Conservation (phyloP, 1,140 invertebrate species). For the Drosophila pachea region DNA sequence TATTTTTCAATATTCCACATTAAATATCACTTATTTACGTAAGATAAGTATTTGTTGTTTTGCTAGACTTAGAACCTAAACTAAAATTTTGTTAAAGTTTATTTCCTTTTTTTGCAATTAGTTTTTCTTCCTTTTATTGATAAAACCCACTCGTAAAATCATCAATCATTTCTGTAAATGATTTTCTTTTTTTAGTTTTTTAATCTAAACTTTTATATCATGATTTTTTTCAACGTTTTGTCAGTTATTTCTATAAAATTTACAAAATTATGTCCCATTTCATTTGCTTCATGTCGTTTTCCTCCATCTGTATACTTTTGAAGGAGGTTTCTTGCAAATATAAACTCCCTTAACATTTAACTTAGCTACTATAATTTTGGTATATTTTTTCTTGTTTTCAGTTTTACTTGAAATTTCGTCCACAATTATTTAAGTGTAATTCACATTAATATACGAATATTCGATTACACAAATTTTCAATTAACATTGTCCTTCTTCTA, state of each 20-base stretch:
- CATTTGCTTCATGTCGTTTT: constrained; percentile 27
- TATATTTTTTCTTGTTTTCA: constrained; percentile 27
- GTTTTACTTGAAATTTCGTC: constrained; percentile 41
- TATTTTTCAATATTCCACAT: constrained; percentile 51
- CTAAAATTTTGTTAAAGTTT: constrained; percentile 64
- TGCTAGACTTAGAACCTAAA: constrained; percentile 65
- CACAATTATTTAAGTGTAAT: constrained; percentile 44
- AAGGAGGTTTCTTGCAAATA: constrained; percentile 43
- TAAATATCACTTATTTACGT: constrained; percentile 76
- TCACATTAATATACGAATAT: constrained; percentile 46
- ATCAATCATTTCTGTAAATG: constrained; percentile 5
- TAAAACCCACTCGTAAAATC: constrained; percentile 41
- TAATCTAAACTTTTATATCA: constrained; percentile 51
- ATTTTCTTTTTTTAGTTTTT: constrained; percentile 33
- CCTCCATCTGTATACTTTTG: constrained; percentile 31
- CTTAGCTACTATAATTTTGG: constrained; percentile 53
- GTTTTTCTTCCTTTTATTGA: constrained; percentile 42
- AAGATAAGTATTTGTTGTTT: constrained; percentile 64
- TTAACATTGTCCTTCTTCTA: constrained; percentile 6
- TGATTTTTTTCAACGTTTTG: constrained; percentile 48
- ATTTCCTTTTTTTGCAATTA: constrained; percentile 21
- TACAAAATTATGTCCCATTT: constrained; percentile 76
- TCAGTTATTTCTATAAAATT: constrained; percentile 77
- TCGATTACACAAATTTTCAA: constrained; percentile 37
- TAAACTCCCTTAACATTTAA: constrained; percentile 66